phyloP scores from a whole-genome alignment of 2,113 vertebrate species.

The Scomber scombrus region DNA sequence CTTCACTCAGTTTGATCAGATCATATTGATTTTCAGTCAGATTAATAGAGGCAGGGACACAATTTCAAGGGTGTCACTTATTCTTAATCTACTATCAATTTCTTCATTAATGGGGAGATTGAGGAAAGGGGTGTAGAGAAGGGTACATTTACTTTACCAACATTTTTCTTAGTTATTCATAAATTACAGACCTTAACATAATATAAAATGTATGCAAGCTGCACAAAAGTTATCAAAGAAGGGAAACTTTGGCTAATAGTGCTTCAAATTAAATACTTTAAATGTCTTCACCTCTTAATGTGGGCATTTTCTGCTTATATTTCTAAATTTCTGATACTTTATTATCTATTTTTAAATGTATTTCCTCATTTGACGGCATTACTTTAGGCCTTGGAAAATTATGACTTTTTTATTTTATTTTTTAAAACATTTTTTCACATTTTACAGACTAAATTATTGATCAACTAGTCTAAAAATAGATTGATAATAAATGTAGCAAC shows the following conservation, averaged over 20 bases:
- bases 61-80: constrained; percentile 12
- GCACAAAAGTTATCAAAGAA: too few species aligned
- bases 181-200: background rate
- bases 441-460: background rate
- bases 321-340: too few species aligned
- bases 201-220: background rate
- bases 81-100: constrained; percentile 8
- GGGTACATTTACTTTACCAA: background rate
- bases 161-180: background rate
- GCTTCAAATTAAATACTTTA: too few species aligned
- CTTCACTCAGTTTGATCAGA: constrained; percentile 40
- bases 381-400: too few species aligned
- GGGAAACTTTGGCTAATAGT: too few species aligned
- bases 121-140: background rate
- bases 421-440: too few species aligned
- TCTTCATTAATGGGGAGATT: background rate
- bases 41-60: background rate
- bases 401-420: too few species aligned
- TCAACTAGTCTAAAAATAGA: background rate
- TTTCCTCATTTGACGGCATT: too few species aligned
- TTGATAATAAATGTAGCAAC: background rate
- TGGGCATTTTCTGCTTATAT: too few species aligned
- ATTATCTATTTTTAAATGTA: too few species aligned
- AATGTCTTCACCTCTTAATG: too few species aligned
- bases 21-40: constrained; percentile 49